Evolutionary conservation across 1,140 invertebrate species (phyloP), one percentile per base, ranked within the genome.

Genomic region (Pararge aegeria): DNA sequence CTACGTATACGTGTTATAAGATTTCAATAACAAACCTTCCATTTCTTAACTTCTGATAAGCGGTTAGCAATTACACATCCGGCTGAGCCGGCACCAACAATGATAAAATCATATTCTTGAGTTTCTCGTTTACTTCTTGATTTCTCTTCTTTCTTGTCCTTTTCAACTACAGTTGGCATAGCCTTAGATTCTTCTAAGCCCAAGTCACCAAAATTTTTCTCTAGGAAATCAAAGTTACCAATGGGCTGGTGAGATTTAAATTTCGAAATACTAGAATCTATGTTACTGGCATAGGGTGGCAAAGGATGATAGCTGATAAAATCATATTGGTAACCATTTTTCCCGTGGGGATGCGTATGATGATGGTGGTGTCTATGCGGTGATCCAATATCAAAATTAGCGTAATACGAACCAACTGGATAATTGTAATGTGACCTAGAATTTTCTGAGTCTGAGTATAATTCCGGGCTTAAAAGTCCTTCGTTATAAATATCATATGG

Each of bases 31-130:
- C 67, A 68, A 38, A 88, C 85, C 83, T 78, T 83, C 85, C 85
- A 88, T 67, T 83, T 80, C 40, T 88, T 85, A 0, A 88, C 79
- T 81, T 87, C 85, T 7, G 85, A 87, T 2, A 88, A 69, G 24
- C 82, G 70, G 52, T 83, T 87, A 0, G 85, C 85, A 5, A 88
- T 44, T 10, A 88, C 85, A 58, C 83, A 87, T 1, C 85, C 85
- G 19, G 85, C 85, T 0, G 85, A 88, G 6, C 85, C 85, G 1
- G 83, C 85, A 5, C 85, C 85, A 6, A 88, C 78, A 7, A 88
- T 71, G n/a, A 88, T 85, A 42, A 86, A 88, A 53, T 88, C 85
- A 64, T 80, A 88, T 44, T 77, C 68, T 54, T 79, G 70, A 3
- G 38, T 38, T 30, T 56, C 48, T 54, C 68, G 69, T 27, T 67